Base-by-base conservation (phyloP, 2,113 vertebrate genomes). In the Oryzias celebensis region DNA sequence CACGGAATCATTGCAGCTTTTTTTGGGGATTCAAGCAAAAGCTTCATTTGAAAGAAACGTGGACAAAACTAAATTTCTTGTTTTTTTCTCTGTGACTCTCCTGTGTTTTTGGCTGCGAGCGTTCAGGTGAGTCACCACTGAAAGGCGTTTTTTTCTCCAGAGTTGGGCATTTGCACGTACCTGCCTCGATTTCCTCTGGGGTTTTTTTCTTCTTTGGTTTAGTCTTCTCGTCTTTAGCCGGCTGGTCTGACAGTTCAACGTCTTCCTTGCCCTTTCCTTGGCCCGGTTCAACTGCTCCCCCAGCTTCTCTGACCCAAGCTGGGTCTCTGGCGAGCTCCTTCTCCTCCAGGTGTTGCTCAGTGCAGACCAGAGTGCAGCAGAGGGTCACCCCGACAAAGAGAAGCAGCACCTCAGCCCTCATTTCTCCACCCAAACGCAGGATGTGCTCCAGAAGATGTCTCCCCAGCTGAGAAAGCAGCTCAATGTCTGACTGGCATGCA, bases 131-230 rank as follows among this genome's bases (percentile, higher is more conserved):
- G 26, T 28, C 20, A 20, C 4, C 26, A 28, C 26, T 28, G 26
- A 28, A 28, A 28, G 26, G 26, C 26, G 26, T 6, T 28, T 17
- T 17, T 6, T 45, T 4, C 14, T 45, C 16, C 44, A 45, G 44
- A 17, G 44, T 16, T 14, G 12, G 10, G 42, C 3, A 14, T 44
- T 12, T 45, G 15, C 5, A 22, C 81, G 80, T 85, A 92, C 92
- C 91, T 89, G 87, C 90, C 64, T 89, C 84, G 1, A 90, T 63
- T 42, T 91, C 90, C 59, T 92, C 88, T 10, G 89, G 81, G 31
- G 89, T 88, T 74, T 91, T 93, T 83, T 90, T 93, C 75, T 80
- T 85, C 70, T 89, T 90, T 23, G 82, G 55, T 74, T 91, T 91
- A 1, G 61, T 22, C 54, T 66, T 81, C 22, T 79, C 73, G 4